Percentiles rank a stretch among this genome's conserved stretches.
phyloP scores from a whole-genome alignment of 2,888 invertebrate species.

The Plebejus anna region DNA sequence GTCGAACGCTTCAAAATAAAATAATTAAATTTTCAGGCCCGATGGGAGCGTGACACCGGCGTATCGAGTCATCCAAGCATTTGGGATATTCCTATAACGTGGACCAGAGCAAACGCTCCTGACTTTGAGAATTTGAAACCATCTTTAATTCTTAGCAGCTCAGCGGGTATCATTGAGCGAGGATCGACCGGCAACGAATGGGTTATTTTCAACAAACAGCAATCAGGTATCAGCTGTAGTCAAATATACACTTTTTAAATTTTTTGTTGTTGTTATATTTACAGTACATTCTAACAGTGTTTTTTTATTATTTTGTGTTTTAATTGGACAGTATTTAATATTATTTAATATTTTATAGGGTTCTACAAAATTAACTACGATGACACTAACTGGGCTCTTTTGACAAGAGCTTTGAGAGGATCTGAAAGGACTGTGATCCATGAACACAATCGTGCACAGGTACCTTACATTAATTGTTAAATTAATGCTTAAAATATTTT shows the following conservation, averaged over 20 bases:
- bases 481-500: background rate
- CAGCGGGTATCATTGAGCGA: slow-evolving; percentile 47
- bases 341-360: slow-evolving; percentile 54
- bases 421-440: slow-evolving; percentile 72
- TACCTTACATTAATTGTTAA: slow-evolving; percentile 46
- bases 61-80: slow-evolving; percentile 44
- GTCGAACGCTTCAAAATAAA: background rate
- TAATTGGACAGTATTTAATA: background rate
- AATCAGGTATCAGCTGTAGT: slow-evolving; percentile 62
- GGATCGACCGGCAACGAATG: slow-evolving; percentile 66
- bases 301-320: background rate
- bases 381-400: slow-evolving; percentile 73
- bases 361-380: slow-evolving; percentile 84
- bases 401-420: slow-evolving; percentile 69
- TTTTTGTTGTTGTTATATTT: background rate
- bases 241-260: background rate
- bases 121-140: slow-evolving; percentile 67
- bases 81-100: slow-evolving; percentile 70
- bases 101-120: slow-evolving; percentile 59
- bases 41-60: slow-evolving; percentile 59
- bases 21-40: slow-evolving; percentile 44
- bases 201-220: slow-evolving; percentile 82
- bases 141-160: slow-evolving; percentile 49
- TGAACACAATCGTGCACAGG: slow-evolving; percentile 83
- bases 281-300: background rate